phyloP scores from a whole-genome alignment of 2,888 invertebrate genomes.

The Dryadula phaetusa region DNA sequence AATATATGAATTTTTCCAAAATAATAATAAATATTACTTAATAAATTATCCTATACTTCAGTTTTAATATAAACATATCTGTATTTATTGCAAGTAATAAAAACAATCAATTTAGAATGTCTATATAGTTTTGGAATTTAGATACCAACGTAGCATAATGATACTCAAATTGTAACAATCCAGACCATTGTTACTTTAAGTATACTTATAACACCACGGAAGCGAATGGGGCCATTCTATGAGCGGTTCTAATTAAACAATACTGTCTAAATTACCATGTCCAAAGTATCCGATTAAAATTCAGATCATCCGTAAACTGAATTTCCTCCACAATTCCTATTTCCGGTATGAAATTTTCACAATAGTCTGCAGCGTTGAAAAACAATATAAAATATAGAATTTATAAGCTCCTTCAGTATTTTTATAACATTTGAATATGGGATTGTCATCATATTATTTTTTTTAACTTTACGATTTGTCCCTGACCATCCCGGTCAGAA shows the following conservation, averaged over 20 bases:
- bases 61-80: too few species aligned
- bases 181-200: neutral
- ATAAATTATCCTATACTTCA: too few species aligned
- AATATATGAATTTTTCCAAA: too few species aligned
- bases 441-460: neutral
- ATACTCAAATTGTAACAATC: neutral
- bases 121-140: too few species aligned
- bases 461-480: too few species aligned
- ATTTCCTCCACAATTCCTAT: conserved; percentile 27
- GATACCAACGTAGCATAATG: too few species aligned
- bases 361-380: neutral
- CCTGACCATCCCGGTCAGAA: too few species aligned
- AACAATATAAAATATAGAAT: neutral
- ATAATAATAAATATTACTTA: too few species aligned
- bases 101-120: too few species aligned
- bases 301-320: conserved; percentile 37
- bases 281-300: conserved; percentile 35
- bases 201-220: neutral
- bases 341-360: neutral
- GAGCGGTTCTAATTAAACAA: conserved; percentile 46
- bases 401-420: neutral
- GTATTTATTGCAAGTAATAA: too few species aligned
- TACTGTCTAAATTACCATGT: conserved; percentile 40
- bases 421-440: neutral
- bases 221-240: conserved; percentile 25